Evolutionary conservation across 1,140 invertebrate species (phyloP).

Genomic region (Musca vetustissima): DNA sequence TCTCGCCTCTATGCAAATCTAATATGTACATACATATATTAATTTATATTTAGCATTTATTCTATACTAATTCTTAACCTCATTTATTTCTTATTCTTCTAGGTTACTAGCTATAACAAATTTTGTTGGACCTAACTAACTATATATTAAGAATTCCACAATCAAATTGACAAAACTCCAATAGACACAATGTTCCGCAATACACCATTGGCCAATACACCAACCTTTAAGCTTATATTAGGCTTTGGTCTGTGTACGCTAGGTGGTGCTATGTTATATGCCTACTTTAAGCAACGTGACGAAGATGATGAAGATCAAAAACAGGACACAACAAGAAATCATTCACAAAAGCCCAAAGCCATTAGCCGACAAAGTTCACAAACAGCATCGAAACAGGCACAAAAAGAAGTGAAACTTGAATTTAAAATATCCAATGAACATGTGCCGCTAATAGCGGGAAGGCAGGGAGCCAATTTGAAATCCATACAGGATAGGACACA

Average conservation of each 20-base stretch:
- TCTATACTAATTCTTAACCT: no score
- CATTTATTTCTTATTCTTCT: no score
- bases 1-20: no score
- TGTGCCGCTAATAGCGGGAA: slow-evolving; percentile 61
- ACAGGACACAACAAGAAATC: slow-evolving; percentile 1
- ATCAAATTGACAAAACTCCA: neutral
- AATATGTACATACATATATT: no score
- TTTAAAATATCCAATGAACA: slow-evolving; percentile 49
- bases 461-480: slow-evolving; percentile 68
- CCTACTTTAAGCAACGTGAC: slow-evolving; percentile 47
- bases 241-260: slow-evolving; percentile 52
- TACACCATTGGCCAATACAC: slow-evolving; percentile 38
- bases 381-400: neutral
- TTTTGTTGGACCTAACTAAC: slow-evolving; percentile 9
- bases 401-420: slow-evolving; percentile 43
- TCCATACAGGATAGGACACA: slow-evolving; percentile 70
- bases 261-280: slow-evolving; percentile 51
- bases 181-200: slow-evolving; percentile 45
- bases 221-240: slow-evolving; percentile 50
- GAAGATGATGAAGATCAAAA: slow-evolving; percentile 39
- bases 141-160: neutral
- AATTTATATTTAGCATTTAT: no score
- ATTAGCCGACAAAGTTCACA: neutral
- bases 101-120: neutral
- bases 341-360: slow-evolving; percentile 6